These are phyloP conservation scores for Amphiduros pacificus DNA, from an alignment of 2,888 invertebrate genomes.

Conservation along the genomic window DNA sequence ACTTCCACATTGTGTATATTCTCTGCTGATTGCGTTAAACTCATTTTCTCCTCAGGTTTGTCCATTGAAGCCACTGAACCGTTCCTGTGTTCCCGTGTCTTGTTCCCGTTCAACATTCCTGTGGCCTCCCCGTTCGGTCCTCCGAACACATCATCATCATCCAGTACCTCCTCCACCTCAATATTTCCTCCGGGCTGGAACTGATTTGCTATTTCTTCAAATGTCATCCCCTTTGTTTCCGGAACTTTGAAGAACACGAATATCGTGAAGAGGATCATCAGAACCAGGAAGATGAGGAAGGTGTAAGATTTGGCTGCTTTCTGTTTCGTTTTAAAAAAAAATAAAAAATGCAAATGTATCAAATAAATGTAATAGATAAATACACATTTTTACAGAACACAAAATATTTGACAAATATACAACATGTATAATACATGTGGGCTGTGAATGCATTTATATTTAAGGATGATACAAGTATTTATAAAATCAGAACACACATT, in stretches of 20 bases:
- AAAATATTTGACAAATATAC: too few relatives aligned
- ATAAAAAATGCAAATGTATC: too few relatives aligned
- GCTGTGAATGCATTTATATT: too few relatives aligned
- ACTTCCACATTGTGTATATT: constrained; percentile 10
- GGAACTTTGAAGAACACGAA: constrained; percentile 36
- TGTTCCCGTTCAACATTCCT: neutral
- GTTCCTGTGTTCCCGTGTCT: neutral
- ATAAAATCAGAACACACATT: too few relatives aligned
- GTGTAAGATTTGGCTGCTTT: constrained; percentile 29
- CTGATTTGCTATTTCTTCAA: constrained; percentile 34
- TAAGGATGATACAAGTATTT: too few relatives aligned
- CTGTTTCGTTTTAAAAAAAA: too few relatives aligned
- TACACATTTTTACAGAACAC: too few relatives aligned
- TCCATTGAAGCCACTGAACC: constrained; percentile 2
- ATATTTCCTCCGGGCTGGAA: constrained; percentile 25
- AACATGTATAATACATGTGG: too few relatives aligned
- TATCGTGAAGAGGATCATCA: constrained; percentile 33
- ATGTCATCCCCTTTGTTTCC: constrained; percentile 36
- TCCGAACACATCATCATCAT: constrained; percentile 12
- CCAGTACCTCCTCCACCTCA: constrained; percentile 28
- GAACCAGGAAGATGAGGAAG: constrained; percentile 34
- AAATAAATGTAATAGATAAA: too few relatives aligned
- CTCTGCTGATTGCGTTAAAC: constrained; percentile 23
- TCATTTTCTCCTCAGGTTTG: constrained; percentile 19
- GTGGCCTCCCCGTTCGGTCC: neutral